phyloP scores from a whole-genome alignment of 2,113 vertebrate genomes.

The Scatophagus argus region DNA sequence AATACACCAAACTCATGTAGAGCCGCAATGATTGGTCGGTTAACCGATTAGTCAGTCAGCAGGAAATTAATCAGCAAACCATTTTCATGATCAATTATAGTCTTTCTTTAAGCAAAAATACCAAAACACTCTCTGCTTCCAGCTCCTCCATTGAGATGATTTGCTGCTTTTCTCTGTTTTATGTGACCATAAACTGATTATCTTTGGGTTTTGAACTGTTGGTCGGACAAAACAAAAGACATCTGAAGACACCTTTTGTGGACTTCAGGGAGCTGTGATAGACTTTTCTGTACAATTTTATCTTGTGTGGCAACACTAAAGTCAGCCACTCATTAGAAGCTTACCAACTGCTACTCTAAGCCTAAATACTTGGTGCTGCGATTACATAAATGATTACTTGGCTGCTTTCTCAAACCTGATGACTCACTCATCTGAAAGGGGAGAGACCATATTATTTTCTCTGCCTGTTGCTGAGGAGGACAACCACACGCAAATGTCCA shows the following conservation, averaged over 20 bases:
- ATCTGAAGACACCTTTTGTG: neutral
- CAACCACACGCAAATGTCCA: conserved; percentile 25
- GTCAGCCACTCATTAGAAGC: neutral
- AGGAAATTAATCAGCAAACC: neutral
- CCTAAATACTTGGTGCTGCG: neutral
- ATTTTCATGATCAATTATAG: neutral
- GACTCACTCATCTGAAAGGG: neutral
- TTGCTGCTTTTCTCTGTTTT: neutral
- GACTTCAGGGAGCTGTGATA: neutral
- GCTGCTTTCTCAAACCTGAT: neutral
- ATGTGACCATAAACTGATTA: neutral
- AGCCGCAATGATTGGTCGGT: neutral
- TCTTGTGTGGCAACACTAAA: neutral
- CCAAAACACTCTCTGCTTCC: neutral
- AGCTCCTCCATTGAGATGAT: neutral
- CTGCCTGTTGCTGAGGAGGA: conserved; percentile 24
- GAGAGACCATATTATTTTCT: conserved; percentile 11
- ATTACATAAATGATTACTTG: neutral
- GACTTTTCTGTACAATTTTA: neutral
- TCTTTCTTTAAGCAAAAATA: neutral
- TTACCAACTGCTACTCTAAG: neutral
- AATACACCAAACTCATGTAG: neutral
- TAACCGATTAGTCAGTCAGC: neutral
- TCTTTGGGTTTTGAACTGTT: neutral
- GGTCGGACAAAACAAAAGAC: neutral